Evolutionary conservation across 2,888 invertebrate genomes (phyloP).

Genomic region (Abrostola triplasia): DNA sequence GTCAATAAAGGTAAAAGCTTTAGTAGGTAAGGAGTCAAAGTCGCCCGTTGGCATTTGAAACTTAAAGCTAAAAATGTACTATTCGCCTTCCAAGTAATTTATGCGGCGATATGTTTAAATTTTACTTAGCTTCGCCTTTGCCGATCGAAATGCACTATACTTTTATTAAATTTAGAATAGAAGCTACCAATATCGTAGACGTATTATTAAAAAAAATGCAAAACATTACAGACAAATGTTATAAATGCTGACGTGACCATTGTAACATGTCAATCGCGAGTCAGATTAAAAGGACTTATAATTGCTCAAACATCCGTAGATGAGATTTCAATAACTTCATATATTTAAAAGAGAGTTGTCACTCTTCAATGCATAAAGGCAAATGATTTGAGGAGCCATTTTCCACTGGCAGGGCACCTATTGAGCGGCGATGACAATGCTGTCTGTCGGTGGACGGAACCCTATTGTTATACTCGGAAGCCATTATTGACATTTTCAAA

Average conservation of each 20-base stretch:
- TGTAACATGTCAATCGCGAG: slow-evolving; percentile 26
- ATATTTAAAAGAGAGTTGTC: slow-evolving; percentile 72
- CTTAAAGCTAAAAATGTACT: slow-evolving; percentile 11
- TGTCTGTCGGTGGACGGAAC: slow-evolving; percentile 80
- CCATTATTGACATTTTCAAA: slow-evolving; percentile 86
- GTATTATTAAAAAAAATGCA: background rate
- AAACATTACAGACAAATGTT: slow-evolving; percentile 1
- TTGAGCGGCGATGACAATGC: slow-evolving; percentile 80
- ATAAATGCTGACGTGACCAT: slow-evolving; percentile 9
- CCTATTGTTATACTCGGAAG: slow-evolving; percentile 84
- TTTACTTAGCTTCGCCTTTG: slow-evolving; percentile 7
- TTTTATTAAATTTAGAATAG: slow-evolving; percentile 7
- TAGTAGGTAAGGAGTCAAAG: slow-evolving; percentile 31
- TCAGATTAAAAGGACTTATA: slow-evolving; percentile 17
- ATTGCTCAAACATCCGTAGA: slow-evolving; percentile 53
- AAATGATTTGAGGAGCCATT: slow-evolving; percentile 81
- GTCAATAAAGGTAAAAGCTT: slow-evolving; percentile 26
- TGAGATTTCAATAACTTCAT: slow-evolving; percentile 73
- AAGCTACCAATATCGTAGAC: background rate
- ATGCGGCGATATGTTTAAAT: slow-evolving; percentile 9
- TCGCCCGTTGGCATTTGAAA: slow-evolving; percentile 30
- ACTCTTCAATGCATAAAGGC: slow-evolving; percentile 76
- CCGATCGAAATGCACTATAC: slow-evolving; percentile 7
- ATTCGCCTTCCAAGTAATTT: slow-evolving; percentile 15
- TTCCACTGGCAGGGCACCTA: slow-evolving; percentile 78